phyloP scores from a whole-genome alignment of 2,888 invertebrate genomes.

The Chesias legatella region DNA sequence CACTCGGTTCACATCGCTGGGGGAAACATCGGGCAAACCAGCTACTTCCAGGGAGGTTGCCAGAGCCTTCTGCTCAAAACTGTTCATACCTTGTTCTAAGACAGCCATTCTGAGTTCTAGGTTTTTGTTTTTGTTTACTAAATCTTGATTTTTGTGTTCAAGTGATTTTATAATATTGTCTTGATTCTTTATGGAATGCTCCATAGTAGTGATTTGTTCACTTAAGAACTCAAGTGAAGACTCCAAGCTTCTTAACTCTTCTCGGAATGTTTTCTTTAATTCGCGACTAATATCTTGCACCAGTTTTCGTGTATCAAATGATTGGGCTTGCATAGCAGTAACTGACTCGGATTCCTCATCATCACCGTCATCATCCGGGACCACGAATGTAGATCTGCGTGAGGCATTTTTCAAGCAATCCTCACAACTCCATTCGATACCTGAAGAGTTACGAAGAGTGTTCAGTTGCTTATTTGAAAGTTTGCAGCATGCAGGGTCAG shows the following conservation, averaged over 20 bases:
- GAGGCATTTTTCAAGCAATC: too few relatives aligned
- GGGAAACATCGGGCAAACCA: background rate
- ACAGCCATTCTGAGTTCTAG: constrained; percentile 9
- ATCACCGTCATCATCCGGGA: constrained; percentile 21
- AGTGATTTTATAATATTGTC: background rate
- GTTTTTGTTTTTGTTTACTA: background rate
- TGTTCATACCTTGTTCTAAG: constrained; percentile 9
- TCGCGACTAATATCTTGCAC: too few relatives aligned
- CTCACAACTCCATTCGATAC: constrained; percentile 15
- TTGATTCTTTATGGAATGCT: background rate
- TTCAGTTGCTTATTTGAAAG: background rate
- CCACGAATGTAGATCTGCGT: constrained; percentile 22
- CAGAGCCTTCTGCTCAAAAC: constrained; percentile 6
- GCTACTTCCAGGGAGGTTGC: constrained; percentile 2
- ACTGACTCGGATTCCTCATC: constrained; percentile 4
- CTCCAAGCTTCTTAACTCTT: constrained; percentile 18
- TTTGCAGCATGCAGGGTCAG: too few relatives aligned
- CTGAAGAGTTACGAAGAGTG: background rate
- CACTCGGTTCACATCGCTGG: background rate
- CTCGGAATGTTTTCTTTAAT: constrained; percentile 23
- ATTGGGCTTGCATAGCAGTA: constrained; percentile 11
- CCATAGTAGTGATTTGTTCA: background rate
- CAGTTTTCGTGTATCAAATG: constrained; percentile 14
- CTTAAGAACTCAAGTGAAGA: background rate
- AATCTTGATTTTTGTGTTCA: too few relatives aligned